These are phyloP conservation scores for Syngnathus acus DNA, from an alignment of 2,797 vertebrate genomes.

Conservation along the genomic window DNA sequence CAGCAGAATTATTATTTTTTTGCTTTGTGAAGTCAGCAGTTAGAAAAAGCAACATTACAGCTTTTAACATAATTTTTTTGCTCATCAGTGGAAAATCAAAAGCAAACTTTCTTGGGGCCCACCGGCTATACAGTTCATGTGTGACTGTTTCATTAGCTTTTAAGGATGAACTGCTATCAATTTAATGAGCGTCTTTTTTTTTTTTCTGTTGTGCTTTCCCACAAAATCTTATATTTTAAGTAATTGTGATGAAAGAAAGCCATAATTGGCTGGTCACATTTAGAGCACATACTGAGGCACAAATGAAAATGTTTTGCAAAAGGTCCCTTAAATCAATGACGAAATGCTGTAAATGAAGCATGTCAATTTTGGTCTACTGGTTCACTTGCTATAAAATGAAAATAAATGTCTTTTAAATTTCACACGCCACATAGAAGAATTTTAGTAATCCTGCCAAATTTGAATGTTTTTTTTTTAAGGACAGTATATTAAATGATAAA, in stretches of 20 bases:
- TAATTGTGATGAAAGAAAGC: conserved; percentile 41
- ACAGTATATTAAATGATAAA: no score
- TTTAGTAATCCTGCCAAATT: no score
- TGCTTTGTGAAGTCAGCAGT: conserved; percentile 4
- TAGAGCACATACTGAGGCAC: conserved; percentile 7
- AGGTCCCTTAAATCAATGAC: not conserved
- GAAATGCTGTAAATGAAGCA: not conserved
- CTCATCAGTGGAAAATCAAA: conserved; percentile 35
- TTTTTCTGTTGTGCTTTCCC: conserved; percentile 15
- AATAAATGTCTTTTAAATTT: not conserved
- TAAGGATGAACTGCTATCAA: conserved; percentile 46
- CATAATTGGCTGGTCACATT: conserved; percentile 32
- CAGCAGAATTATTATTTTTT: not conserved
- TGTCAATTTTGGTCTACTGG: no score
- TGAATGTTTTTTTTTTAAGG: no score
- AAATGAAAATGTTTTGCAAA: not conserved
- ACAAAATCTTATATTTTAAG: conserved; percentile 8
- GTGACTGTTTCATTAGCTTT: conserved; percentile 58
- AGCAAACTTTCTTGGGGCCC: conserved; percentile 25
- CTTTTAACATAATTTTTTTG: conserved; percentile 35
- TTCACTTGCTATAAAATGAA: not conserved
- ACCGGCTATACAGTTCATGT: conserved; percentile 49
- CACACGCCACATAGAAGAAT: not conserved
- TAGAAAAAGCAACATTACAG: conserved; percentile 16
- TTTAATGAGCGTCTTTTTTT: conserved; percentile 39